Percentiles rank a stretch among this genome's conserved stretches.
Evolutionary conservation across 2,797 vertebrate genomes (phyloP).

Genomic region (Cryptoprocta ferox): DNA sequence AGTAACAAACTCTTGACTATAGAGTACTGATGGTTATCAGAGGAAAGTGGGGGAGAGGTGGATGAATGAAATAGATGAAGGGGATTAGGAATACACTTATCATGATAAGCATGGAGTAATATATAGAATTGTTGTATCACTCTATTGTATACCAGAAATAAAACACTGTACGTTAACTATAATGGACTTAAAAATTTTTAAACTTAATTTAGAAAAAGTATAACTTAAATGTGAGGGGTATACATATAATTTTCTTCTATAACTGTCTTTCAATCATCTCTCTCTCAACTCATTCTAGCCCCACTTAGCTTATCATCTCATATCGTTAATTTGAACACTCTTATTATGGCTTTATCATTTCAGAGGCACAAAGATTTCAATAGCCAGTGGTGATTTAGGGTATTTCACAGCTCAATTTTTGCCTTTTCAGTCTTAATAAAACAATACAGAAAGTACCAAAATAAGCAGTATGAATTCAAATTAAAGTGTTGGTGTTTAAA

Average conservation of each 20-base stretch:
- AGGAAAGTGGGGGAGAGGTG: neutral
- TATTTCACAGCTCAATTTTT: constrained; percentile 12
- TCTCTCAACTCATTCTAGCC: neutral
- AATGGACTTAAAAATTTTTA: neutral
- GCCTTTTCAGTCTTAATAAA: constrained; percentile 22
- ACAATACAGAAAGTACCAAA: neutral
- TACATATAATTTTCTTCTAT: neutral
- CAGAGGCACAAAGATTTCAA: constrained; percentile 27
- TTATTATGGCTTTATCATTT: constrained; percentile 23
- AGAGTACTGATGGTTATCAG: neutral
- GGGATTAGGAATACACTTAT: neutral
- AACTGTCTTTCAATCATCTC: neutral
- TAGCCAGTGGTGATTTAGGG: neutral
- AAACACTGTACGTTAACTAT: neutral
- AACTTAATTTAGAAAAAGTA: neutral
- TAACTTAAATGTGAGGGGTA: neutral
- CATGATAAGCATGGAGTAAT: neutral
- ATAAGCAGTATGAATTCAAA: constrained; percentile 52
- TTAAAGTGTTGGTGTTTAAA: neutral
- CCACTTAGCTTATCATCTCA: neutral
- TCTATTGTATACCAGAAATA: neutral
- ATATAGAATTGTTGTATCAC: neutral
- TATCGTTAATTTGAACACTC: constrained; percentile 19
- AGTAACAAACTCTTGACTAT: neutral
- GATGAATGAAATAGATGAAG: neutral